Evolutionary conservation across 2,113 vertebrate species (phyloP), one percentile per base, ranked within the genome.

Genomic region (Malurus alboscapulatus): DNA sequence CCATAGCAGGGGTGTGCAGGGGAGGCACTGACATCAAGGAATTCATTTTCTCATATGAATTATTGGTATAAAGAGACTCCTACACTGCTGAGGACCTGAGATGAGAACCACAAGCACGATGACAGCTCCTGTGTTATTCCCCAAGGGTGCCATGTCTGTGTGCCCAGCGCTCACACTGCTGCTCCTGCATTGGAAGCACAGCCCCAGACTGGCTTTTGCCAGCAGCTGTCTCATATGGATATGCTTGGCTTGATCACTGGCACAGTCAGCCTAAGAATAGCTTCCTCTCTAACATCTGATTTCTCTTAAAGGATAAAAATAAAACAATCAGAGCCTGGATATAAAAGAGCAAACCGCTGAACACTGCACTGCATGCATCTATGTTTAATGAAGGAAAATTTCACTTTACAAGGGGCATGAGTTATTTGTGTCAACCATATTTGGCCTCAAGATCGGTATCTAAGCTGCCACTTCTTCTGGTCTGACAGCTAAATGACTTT

Each of bases 271-370:
- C 96, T 95, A 94, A 94, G 92, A 96, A 95, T 94, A 95, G 87
- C 92, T 94, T 71, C 90, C 79, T 94, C 91, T 94, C 95, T 91
- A 96, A 93, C 95, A 96, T 96, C 93, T 96, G 95, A 96, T 96
- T 96, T 96, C 92, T 96, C 94, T 95, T 95, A 95, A 96, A 95
- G 82, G 87, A 94, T 95, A 96, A 96, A 96, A 96, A 96, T 96
- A 95, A 96, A 95, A 94, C 90, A 87, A 90, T 95, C 85, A 92
- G 82, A 95, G 93, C 47, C 71, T 92, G 85, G 68, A 59, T 95
- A 96, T 94, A 90, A 94, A 96, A 91, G 82, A 95, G 57, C 82
- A 82, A 95, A 96, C 84, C 84, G 57, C 93, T 95, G 93, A 95
- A 91, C 68, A 32, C 38, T 94, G 91, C 95, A 90, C 89, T 79